Conservation (phyloP, 2,888 invertebrate species). For the Diploptera punctata region DNA sequence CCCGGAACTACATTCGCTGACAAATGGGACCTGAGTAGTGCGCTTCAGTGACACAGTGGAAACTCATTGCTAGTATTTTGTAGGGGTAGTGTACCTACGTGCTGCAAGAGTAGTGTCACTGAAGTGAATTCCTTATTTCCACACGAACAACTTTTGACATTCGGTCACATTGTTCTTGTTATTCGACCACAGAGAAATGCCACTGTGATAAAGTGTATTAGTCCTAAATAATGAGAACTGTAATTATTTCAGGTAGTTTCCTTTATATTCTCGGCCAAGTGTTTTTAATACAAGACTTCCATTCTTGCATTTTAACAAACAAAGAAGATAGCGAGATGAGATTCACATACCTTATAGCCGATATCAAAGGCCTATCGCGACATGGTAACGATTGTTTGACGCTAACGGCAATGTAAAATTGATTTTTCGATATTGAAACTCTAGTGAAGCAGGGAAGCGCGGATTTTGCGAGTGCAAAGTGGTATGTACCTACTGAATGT, state of each 20-base stretch:
- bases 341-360: not conserved
- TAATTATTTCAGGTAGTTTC: too few relatives aligned
- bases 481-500: constrained; percentile 1
- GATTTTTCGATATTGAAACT: constrained; percentile 21
- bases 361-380: constrained; percentile 1
- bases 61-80: constrained; percentile 41
- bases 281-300: not conserved
- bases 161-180: constrained; percentile 6
- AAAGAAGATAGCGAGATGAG: not conserved
- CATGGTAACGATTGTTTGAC: not conserved
- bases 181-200: constrained; percentile 4
- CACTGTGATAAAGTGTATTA: not conserved
- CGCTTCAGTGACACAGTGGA: constrained; percentile 42
- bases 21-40: constrained; percentile 47
- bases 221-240: too few relatives aligned
- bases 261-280: not conserved
- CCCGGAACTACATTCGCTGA: constrained; percentile 47
- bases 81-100: not conserved
- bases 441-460: not conserved
- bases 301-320: too few relatives aligned
- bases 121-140: not conserved
- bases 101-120: constrained; percentile 19
- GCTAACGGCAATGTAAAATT: constrained; percentile 5
- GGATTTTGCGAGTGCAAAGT: constrained; percentile 20
- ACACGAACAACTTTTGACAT: not conserved